Base-by-base conservation (phyloP, 2,888 invertebrate genomes). In the Autographa pulchrina region DNA sequence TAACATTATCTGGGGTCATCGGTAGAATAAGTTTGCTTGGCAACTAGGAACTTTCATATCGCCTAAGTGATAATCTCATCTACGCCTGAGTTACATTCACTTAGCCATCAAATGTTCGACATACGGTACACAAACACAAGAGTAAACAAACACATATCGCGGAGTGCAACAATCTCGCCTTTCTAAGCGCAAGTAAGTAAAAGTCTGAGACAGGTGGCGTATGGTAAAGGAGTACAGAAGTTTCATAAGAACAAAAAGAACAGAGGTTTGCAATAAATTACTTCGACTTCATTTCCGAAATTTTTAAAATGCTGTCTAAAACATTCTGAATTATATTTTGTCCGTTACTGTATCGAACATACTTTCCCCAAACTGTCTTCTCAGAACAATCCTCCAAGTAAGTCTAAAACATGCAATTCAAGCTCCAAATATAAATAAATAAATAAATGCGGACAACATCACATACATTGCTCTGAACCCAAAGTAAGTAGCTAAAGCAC, bases 181-280 rank as follows among this genome's bases (percentile, higher is more conserved):
- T 79, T 79, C 79, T 82, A 82, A 74, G 79, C 58, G 78, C 64
- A 81, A 78, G 75, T 79, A 74, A 79, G 81, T 78, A 78, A 78
- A 78, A 78, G 81, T 81, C 68, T 68, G 68, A 59, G 78, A 81
- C 61, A 80, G 66, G 66, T 61, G 60, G 32, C 60, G 61, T 41
- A 11, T 25, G 6, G 13, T 9, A 59, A 41, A 14, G 14, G 9
- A 43, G 52, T 2, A 0, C 0, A 78, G 75, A 78, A 77, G 74
- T 31, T 16, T 25, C 41, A 69, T 48, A 4, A 14, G 5, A 6
- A 38, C 38, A 9, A 25, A 56, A 11, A 0, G 11, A 56, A 13
- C 6, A 18, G 8, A 20, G 8, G 11, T 18, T 43, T 43, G 43
- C 20, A 54, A 54, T 20, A 18, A 54, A 18, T 48, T 25, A 25